Percentiles rank a stretch among this genome's conserved stretches.
These are phyloP conservation scores for Dinomys branickii DNA, from an alignment of 2,113 vertebrate genomes.

Conservation along the genomic window DNA sequence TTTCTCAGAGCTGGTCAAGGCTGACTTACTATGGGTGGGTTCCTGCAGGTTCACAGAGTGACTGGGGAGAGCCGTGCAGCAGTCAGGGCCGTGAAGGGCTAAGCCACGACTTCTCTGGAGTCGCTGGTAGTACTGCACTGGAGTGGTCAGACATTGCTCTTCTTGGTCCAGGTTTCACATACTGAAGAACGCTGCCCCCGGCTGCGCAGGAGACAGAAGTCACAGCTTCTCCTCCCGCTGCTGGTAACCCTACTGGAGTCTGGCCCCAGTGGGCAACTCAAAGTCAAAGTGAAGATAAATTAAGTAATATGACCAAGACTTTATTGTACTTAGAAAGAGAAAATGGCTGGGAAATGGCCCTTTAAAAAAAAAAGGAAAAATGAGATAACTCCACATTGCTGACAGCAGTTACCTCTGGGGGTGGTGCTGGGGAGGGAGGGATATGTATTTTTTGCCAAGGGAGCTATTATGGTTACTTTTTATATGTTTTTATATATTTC, in stretches of 20 bases:
- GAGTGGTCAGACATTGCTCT: background rate
- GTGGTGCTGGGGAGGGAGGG: background rate
- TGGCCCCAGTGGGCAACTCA: background rate
- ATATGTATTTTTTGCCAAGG: background rate
- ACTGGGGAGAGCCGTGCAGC: background rate
- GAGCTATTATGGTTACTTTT: background rate
- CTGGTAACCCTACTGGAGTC: background rate
- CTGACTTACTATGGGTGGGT: constrained; percentile 18
- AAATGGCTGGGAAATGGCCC: background rate
- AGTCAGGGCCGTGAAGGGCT: background rate
- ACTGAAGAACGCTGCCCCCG: background rate
- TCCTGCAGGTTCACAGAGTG: constrained; percentile 36
- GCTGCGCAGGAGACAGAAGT: background rate
- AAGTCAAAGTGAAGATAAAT: background rate
- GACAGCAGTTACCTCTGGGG: background rate
- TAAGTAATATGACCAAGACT: background rate
- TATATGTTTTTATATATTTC: background rate
- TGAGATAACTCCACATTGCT: background rate
- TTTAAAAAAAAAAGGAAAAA: background rate
- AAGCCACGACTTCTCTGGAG: background rate
- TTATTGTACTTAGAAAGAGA: background rate
- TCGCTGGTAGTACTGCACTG: background rate
- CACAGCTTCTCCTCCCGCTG: background rate
- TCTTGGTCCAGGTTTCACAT: background rate
- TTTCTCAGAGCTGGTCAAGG: constrained; percentile 25